phyloP scores from a whole-genome alignment of 53 echinoderm and acorn worm genomes.

The Mesocentrotus franciscanus region DNA sequence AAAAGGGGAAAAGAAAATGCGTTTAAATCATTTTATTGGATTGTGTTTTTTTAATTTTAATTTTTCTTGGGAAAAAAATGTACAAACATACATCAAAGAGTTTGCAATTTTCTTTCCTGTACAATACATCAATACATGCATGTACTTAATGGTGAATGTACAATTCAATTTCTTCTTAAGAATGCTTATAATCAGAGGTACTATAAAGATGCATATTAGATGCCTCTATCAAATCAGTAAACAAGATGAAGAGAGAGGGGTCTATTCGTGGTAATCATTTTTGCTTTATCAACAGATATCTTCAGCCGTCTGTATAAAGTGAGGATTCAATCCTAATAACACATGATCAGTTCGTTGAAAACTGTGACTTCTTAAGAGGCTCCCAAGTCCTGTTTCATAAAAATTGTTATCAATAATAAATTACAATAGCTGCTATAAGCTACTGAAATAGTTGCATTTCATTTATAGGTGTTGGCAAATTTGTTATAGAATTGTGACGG shows the following conservation, averaged over 20 bases:
- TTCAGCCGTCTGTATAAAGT: no score
- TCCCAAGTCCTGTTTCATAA: no score
- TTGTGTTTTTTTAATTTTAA: neutral
- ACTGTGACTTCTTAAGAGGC: neutral
- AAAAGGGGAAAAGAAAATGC: neutral
- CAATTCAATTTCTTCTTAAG: neutral
- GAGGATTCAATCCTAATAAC: no score
- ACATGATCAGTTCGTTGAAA: no score
- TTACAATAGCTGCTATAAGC: no score
- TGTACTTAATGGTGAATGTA: neutral
- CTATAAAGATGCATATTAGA: neutral
- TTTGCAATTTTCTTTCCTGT: neutral
- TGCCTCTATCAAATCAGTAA: neutral
- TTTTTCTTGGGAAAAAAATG: neutral
- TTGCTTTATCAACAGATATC: neutral
- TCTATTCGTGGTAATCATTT: neutral
- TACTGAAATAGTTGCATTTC: no score
- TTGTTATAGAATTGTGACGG: no score
- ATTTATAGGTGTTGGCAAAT: no score
- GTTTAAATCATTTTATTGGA: neutral
- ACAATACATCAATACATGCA: neutral
- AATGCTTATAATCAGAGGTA: neutral
- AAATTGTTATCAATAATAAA: no score
- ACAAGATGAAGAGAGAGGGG: neutral
- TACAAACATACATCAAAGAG: conserved; percentile 14